Evolutionary conservation across 2,113 vertebrate genomes (phyloP).

Genomic region (Centropristis striata): DNA sequence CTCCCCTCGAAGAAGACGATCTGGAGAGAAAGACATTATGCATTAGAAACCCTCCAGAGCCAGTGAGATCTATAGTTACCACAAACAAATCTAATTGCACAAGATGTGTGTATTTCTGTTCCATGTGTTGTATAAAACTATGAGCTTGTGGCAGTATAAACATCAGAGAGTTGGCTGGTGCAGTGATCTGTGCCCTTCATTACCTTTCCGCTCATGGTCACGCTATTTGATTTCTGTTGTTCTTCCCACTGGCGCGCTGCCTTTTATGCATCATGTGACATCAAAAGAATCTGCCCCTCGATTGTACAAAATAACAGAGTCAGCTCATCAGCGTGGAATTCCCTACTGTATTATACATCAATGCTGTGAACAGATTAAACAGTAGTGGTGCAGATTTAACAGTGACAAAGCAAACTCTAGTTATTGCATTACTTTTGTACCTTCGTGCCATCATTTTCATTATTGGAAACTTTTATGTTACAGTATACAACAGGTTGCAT

Average conservation of each 20-base stretch:
- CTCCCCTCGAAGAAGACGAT: conserved; percentile 79
- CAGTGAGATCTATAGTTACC: neutral
- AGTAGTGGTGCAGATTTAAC: conserved; percentile 11
- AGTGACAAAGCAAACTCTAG: conserved; percentile 25
- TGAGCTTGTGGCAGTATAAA: neutral
- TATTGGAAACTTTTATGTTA: neutral
- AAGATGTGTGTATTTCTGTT: neutral
- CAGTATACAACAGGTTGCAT: neutral
- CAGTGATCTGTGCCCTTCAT: conserved; percentile 15
- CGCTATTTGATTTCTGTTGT: conserved; percentile 63
- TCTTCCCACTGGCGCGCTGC: conserved; percentile 46
- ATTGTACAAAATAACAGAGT: conserved; percentile 65
- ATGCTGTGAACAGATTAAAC: conserved; percentile 43
- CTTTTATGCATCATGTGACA: conserved; percentile 75
- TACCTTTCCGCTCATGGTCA: conserved; percentile 71
- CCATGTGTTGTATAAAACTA: neutral
- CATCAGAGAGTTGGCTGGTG: conserved; percentile 1
- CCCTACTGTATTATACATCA: conserved; percentile 44
- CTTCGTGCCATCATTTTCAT: neutral
- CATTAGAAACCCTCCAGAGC: neutral
- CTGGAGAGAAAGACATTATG: conserved; percentile 50
- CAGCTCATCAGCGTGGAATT: conserved; percentile 55
- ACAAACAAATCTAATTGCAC: neutral
- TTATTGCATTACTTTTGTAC: conserved; percentile 23
- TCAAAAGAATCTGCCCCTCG: conserved; percentile 62